Evolutionary conservation across 2,888 invertebrate species (phyloP), one percentile per base, ranked within the genome.

Genomic region (Rhagonycha lutea): DNA sequence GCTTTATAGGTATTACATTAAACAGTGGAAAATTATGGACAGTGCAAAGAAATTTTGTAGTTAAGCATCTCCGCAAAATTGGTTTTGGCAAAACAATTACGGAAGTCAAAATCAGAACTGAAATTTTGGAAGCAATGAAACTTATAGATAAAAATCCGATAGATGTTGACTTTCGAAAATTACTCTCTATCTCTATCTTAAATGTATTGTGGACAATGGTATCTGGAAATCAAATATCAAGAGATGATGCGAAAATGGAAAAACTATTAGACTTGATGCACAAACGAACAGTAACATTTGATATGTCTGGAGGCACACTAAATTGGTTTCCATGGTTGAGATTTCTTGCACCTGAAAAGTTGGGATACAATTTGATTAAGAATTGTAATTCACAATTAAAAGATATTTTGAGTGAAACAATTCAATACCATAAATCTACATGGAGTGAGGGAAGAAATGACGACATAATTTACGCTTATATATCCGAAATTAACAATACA

Each of bases 141-240:
- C 24, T 69, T 4, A 69, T 74, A 3, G 61, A 68, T 14, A 5
- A 63, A 78, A 14, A 80, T 28, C 77, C 83, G 11, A 83, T 83
- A 2, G 82, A 84, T 7, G 79, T 87, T 9, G 77, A 83, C 69
- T 78, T 87, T 24, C 83, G 82, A 4, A 81, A 82, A 4, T 82
- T 90, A 77, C 82, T 93, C 70, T 88, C 91, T 1, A 89, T 91
- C 3, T 89, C 90, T 47, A 91, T 92, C 0, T 88, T 94, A 67
- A 93, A 92, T 83, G 91, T 93, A 0, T 85, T 94, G 8, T 94
- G 93, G 93, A 88, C 88, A 11, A 84, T 93, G 28, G 88, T 90
- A 4, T 90, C 92, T 11, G 89, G 89, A 0, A 74, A 78, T 2
- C 80, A 89, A 47, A 88, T 92, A 47, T 81, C 86, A n/a, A 85